Evolutionary conservation across 35 echinoderm and acorn worm genomes (phyloP).

Genomic region (Amphiura filiformis): DNA sequence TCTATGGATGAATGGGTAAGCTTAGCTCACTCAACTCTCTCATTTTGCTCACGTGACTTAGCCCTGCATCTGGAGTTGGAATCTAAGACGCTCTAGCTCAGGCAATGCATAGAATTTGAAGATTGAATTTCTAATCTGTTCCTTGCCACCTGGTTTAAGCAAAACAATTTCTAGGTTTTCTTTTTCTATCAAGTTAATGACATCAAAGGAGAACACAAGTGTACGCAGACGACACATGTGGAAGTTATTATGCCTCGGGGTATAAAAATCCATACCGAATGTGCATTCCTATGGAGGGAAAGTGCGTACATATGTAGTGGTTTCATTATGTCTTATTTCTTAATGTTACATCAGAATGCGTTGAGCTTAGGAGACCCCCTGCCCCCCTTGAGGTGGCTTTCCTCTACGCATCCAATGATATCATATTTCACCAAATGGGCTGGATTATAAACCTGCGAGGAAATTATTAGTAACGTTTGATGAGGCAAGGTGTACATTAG

Average conservation of each 20-base stretch:
- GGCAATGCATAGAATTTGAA: neutral
- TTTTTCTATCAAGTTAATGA: neutral
- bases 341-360: neutral
- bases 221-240: neutral
- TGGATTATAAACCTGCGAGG: neutral
- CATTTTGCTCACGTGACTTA: no score
- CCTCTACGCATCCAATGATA: neutral
- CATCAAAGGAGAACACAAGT: neutral
- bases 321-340: neutral
- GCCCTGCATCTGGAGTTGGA: neutral
- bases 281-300: neutral
- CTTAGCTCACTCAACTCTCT: no score
- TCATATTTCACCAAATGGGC: neutral
- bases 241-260: slow-evolving; percentile 13
- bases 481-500: neutral
- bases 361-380: neutral
- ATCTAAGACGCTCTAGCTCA: neutral
- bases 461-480: slow-evolving; percentile 8
- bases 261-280: slow-evolving; percentile 8
- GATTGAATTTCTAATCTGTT: slow-evolving; percentile 9
- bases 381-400: neutral
- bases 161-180: slow-evolving; percentile 3
- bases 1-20: no score
- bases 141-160: neutral
- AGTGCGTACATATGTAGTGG: neutral